phyloP scores from a whole-genome alignment of 2,797 vertebrate species.

The Peromyscus attwateri region DNA sequence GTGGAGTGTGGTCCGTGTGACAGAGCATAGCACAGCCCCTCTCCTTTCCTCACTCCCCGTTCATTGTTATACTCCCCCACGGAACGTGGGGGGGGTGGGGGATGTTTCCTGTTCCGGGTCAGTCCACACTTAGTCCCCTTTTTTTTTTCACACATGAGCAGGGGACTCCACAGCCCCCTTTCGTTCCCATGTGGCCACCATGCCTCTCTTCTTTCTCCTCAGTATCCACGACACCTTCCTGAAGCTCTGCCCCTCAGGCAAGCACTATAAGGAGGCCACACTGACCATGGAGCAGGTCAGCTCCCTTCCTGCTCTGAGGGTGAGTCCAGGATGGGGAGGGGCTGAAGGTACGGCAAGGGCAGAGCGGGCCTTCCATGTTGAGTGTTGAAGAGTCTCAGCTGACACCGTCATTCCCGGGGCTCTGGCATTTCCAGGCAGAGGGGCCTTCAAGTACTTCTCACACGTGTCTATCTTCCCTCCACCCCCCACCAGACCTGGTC shows the following conservation, averaged over 20 bases:
- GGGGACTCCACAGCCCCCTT: not conserved
- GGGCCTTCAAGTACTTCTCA: not conserved
- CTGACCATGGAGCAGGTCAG: conserved; percentile 79
- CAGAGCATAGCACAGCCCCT: rapidly evolving
- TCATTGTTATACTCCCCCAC: not conserved
- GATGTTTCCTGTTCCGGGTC: not conserved
- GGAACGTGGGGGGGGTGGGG: not conserved
- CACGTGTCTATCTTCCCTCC: not conserved
- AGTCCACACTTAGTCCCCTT: not conserved
- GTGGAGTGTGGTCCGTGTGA: not conserved
- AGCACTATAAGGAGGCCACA: conserved; percentile 77
- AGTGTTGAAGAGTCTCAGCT: not conserved
- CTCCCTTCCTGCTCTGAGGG: conserved; percentile 82
- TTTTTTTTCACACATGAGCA: not conserved
- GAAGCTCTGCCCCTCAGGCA: conserved; percentile 78
- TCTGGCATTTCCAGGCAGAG: not conserved
- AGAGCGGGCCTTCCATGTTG: not conserved
- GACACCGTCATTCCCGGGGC: not conserved
- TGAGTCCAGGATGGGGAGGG: conserved; percentile 51
- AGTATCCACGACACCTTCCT: conserved; percentile 82
- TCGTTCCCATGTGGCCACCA: not conserved
- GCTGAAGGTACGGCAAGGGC: not conserved
- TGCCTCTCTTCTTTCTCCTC: conserved; percentile 50
- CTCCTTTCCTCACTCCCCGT: not conserved
- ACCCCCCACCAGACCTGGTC: not conserved